Percentiles rank a stretch among this genome's conserved stretches.
These are phyloP conservation scores for Acrossocheilus wenchowensis DNA, from an alignment of 2,797 vertebrate species.

Conservation along the genomic window DNA sequence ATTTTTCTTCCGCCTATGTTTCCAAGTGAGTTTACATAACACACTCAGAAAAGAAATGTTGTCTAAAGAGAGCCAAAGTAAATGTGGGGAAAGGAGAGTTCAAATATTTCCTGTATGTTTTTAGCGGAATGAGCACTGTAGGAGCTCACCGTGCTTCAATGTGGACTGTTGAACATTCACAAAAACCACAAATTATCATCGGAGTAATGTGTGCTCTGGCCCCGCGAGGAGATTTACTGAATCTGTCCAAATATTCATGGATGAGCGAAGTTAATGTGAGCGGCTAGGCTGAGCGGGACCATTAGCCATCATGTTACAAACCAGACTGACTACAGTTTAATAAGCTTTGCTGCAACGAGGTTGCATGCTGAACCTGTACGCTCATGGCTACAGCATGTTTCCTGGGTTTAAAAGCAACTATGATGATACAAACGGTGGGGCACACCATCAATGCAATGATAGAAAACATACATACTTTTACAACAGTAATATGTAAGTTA, in stretches of 20 bases:
- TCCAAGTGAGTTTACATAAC: slow-evolving; percentile 51
- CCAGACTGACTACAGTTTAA: neutral
- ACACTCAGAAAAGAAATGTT: slow-evolving; percentile 63
- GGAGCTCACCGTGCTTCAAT: neutral
- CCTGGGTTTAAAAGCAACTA: neutral
- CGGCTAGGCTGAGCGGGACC: neutral
- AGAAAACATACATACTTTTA: neutral
- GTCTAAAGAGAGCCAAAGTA: slow-evolving; percentile 60
- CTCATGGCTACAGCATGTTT: neutral
- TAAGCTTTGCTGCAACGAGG: neutral
- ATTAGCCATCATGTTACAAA: neutral
- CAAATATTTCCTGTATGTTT: slow-evolving; percentile 85
- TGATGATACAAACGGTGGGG: neutral
- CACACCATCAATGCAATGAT: neutral
- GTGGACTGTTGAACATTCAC: neutral
- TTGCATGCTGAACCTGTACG: neutral
- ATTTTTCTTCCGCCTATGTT: slow-evolving; percentile 46
- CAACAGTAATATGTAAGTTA: neutral
- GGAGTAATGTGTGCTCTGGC: slow-evolving; percentile 6
- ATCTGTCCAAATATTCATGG: slow-evolving; percentile 9
- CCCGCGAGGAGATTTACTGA: neutral
- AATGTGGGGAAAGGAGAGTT: slow-evolving; percentile 76
- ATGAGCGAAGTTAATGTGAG: slow-evolving; percentile 11
- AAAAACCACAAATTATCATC: slow-evolving; percentile 6
- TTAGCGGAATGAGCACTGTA: slow-evolving; percentile 72